Percentiles rank a stretch among this genome's conserved stretches.
phyloP scores from a whole-genome alignment of 2,888 invertebrate species.

The Salticus scenicus region DNA sequence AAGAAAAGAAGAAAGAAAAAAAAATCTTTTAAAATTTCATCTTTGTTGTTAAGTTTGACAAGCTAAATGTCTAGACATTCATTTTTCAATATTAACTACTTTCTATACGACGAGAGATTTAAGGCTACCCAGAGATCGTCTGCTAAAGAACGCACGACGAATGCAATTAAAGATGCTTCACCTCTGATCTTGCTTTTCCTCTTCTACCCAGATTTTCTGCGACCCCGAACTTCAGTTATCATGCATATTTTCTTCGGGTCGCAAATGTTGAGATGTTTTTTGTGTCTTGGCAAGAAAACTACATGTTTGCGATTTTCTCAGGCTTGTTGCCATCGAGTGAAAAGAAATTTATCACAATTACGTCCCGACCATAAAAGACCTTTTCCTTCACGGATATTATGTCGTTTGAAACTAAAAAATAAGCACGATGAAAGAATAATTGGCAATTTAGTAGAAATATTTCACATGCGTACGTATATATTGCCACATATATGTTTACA shows the following conservation, averaged over 20 bases:
- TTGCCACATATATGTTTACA: too few relatives aligned
- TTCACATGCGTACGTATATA: too few relatives aligned
- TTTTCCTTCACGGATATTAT: too few relatives aligned
- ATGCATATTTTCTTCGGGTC: too few relatives aligned
- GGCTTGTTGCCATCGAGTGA: background rate
- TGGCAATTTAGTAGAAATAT: too few relatives aligned
- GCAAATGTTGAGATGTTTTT: background rate
- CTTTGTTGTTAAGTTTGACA: too few relatives aligned
- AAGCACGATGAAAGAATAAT: too few relatives aligned
- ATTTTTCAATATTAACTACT: background rate
- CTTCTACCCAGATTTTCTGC: background rate
- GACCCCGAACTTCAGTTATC: too few relatives aligned
- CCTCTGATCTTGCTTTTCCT: conserved; percentile 34
- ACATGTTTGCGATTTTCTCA: background rate
- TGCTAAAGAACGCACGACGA: conserved; percentile 30
- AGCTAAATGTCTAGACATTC: background rate
- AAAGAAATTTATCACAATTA: background rate
- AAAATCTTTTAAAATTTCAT: too few relatives aligned
- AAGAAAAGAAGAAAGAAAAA: too few relatives aligned
- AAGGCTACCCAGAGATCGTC: conserved; percentile 50
- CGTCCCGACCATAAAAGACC: background rate
- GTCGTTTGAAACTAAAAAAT: too few relatives aligned
- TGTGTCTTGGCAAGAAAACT: background rate
- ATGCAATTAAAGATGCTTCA: conserved; percentile 54
- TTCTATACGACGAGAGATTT: conserved; percentile 42